phyloP scores from a whole-genome alignment of 2,113 vertebrate genomes.

The Myodes glareolus region DNA sequence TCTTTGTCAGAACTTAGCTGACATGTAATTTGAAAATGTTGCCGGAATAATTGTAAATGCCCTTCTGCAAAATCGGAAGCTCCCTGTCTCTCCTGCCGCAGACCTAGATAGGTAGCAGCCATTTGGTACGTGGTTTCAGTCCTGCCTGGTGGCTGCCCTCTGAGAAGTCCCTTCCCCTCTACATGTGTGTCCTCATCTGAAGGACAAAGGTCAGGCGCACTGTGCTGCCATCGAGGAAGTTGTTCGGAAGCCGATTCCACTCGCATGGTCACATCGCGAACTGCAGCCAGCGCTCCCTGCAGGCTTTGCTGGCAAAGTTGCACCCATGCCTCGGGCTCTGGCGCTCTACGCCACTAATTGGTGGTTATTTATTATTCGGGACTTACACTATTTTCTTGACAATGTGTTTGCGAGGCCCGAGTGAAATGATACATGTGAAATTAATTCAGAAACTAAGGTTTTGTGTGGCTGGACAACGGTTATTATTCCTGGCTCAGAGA shows the following conservation, averaged over 20 bases:
- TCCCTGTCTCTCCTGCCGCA: not conserved
- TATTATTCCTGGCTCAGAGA: slow-evolving; percentile 46
- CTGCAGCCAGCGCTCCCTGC: not conserved
- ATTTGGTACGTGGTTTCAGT: not conserved
- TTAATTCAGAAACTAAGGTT: slow-evolving; percentile 56
- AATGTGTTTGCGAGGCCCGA: slow-evolving; percentile 42
- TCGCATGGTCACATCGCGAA: not conserved
- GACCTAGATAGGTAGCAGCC: not conserved
- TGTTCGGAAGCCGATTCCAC: not conserved
- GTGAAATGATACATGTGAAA: slow-evolving; percentile 27
- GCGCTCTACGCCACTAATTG: not conserved
- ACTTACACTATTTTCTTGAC: slow-evolving; percentile 22
- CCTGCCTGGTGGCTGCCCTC: not conserved
- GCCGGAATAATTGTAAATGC: not conserved
- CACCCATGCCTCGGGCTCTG: not conserved
- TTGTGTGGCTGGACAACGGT: slow-evolving; percentile 3
- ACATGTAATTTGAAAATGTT: not conserved
- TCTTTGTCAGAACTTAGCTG: not conserved
- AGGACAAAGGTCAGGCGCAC: not conserved
- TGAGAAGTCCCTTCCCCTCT: not conserved
- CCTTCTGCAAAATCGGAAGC: not conserved
- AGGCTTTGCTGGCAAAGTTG: not conserved
- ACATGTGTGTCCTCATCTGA: not conserved
- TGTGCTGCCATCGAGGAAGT: not conserved
- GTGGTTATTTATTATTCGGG: slow-evolving; percentile 47